phyloP scores from a whole-genome alignment of 2,888 invertebrate genomes.

The Drosophila mercatorum region DNA sequence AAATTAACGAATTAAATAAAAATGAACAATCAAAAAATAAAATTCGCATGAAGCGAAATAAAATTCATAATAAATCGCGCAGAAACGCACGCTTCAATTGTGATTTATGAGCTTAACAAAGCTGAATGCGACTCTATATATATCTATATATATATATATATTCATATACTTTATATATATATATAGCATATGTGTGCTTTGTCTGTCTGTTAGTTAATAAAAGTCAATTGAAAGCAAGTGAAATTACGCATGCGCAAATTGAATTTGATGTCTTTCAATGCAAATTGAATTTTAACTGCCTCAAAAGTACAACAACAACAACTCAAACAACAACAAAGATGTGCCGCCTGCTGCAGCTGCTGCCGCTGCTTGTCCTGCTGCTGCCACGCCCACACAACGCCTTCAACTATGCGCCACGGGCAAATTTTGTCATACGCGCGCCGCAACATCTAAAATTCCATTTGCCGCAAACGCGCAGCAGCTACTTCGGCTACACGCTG shows the following conservation, averaged over 20 bases:
- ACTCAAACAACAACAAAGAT: constrained; percentile 30
- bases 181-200: constrained; percentile 1
- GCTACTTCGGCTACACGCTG: constrained; percentile 83
- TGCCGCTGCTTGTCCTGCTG: constrained; percentile 12
- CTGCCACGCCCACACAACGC: constrained; percentile 30
- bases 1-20: constrained; percentile 2
- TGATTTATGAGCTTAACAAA: constrained; percentile 65
- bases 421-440: constrained; percentile 74
- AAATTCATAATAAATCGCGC: background rate
- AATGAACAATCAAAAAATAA: background rate
- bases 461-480: constrained; percentile 76
- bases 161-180: background rate
- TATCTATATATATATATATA: background rate
- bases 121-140: constrained; percentile 12
- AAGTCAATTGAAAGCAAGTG: constrained; percentile 51
- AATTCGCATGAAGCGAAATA: background rate
- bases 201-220: constrained; percentile 29
- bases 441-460: constrained; percentile 70
- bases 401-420: constrained; percentile 82
- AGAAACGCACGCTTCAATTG: constrained; percentile 53
- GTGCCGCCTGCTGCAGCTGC: constrained; percentile 12
- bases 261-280: constrained; percentile 49
- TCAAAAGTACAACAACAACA: constrained; percentile 15
- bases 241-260: constrained; percentile 64
- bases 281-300: constrained; percentile 41